Base-by-base conservation (phyloP, 2,888 invertebrate species). In the Tachina fera region DNA sequence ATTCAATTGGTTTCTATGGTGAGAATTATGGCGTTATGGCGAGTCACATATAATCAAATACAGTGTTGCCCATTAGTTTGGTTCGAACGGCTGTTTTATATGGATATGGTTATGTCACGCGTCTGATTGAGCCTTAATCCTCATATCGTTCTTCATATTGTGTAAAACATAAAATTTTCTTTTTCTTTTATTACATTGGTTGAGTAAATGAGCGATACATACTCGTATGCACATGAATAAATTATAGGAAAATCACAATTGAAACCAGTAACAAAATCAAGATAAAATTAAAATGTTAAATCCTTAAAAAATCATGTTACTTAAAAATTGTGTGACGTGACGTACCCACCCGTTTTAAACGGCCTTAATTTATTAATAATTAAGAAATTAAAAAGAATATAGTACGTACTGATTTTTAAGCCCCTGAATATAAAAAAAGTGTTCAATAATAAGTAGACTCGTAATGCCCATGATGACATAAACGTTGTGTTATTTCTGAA, bases 401-500 rank as follows among this genome's bases (percentile, higher is more conserved):
- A 63, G 10, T 60, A 13, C 10, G n/a, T 51, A 51, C n/a, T 53
- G 13, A 39, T 68, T n/a, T 31, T 13, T 65, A 82, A 76, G 63
- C 75, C 79, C 86, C 86, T 86, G 86, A 83, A 80, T 83, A 65
- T 31, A 86, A 76, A 72, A n/a, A 31, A 31, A 5, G 31, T 68
- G 67, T 83, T 86, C 72, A 86, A 76, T 83, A 86, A 79, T 79
- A 80, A 83, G 86, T 83, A 83, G 86, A 83, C 76, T 86, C 83
- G 67, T 75, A 86, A 80, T 86, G 86, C 79, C 86, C 86, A 74
- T 77, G 76, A 45, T 49, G 82, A 78, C 71, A 67, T 60, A 72
- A 63, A 60, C 51, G 77, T 72, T 71, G 84, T 68, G 75, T 63
- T 53, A 39, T 11, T 43, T 61, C 16, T 43, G 71, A 49, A 51